Evolutionary conservation across 2,797 vertebrate species (phyloP), one percentile per base, ranked within the genome.

Genomic region (Scomberomorus guttatus): DNA sequence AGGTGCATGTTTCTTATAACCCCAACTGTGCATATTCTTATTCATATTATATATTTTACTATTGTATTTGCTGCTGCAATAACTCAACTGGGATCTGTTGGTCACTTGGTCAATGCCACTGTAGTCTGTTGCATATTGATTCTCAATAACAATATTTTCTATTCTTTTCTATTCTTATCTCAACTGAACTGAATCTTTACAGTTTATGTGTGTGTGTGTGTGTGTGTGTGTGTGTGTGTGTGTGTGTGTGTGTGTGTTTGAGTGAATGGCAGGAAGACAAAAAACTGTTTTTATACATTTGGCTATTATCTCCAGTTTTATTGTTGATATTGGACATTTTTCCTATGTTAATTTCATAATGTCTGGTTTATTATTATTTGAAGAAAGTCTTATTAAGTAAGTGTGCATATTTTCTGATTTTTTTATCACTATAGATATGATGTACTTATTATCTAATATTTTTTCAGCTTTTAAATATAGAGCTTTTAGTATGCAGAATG

Each of bases 91-190:
- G 6, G 20, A 25, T 66, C 20, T 59, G n/a, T 32, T 72, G 20
- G 11, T 20, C 32, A 27, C 22, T 0, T 10, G 68, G 24, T 70
- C 83, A 80, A 80, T 76, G 79, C 52, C 57, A 11, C 62, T 61
- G 39, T 32, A 29, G 37, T 64, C 51, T 51, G 39, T 62, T 73
- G 44, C 44, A 46, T 66, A 46, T 63, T 65, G 54, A n/a, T 55
- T 59, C 32, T 58, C 44, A 20, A 57, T 72, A 32, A 6, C 29
- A 6, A 32, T 32, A 32, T n/a, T n/a, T n/a, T n/a, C n/a, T n/a
- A n/a, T n/a, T n/a, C n/a, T n/a, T n/a, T n/a, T n/a, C n/a, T n/a
- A n/a, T n/a, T n/a, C n/a, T n/a, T n/a, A n/a, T n/a, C 42, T 58
- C 39, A 18, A 60, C 69, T 73, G 42, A 29, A 13, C 18, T 77